These are phyloP conservation scores for Scaptodrosophila lebanonensis DNA, from an alignment of 1,140 invertebrate species.

Conservation along the genomic window DNA sequence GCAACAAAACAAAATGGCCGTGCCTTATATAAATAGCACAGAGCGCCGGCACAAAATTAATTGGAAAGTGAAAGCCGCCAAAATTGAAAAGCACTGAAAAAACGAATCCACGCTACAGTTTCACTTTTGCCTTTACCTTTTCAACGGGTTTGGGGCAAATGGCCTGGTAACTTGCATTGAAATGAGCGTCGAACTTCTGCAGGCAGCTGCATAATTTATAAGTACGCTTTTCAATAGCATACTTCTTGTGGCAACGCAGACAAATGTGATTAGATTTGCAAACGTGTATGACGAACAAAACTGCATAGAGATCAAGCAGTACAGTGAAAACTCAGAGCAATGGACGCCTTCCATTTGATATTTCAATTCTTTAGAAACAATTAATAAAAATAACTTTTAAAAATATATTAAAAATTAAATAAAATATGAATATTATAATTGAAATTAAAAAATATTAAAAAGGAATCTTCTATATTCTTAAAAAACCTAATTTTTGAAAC, in stretches of 20 bases:
- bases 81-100: constrained; percentile 48
- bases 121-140: constrained; percentile 29
- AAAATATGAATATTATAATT: too few relatives aligned
- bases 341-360: too few relatives aligned
- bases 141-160: not conserved
- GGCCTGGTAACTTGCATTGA: not conserved
- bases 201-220: constrained; percentile 38
- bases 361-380: too few relatives aligned
- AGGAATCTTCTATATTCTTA: too few relatives aligned
- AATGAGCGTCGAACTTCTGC: constrained; percentile 9
- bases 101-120: constrained; percentile 47
- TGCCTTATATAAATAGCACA: constrained; percentile 48
- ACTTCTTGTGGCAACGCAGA: constrained; percentile 23
- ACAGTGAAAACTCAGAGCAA: too few relatives aligned
- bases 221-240: constrained; percentile 17
- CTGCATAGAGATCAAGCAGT: too few relatives aligned
- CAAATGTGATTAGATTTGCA: constrained; percentile 53
- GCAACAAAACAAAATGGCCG: constrained; percentile 9
- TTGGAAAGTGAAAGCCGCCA: constrained; percentile 64
- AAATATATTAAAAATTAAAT: too few relatives aligned
- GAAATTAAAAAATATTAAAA: too few relatives aligned
- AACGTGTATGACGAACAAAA: too few relatives aligned
- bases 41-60: constrained; percentile 50
- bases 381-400: too few relatives aligned
- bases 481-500: too few relatives aligned